Percentiles rank a stretch among this genome's conserved stretches.
phyloP scores from a whole-genome alignment of 2,113 vertebrate species.

The Catharus minimus region DNA sequence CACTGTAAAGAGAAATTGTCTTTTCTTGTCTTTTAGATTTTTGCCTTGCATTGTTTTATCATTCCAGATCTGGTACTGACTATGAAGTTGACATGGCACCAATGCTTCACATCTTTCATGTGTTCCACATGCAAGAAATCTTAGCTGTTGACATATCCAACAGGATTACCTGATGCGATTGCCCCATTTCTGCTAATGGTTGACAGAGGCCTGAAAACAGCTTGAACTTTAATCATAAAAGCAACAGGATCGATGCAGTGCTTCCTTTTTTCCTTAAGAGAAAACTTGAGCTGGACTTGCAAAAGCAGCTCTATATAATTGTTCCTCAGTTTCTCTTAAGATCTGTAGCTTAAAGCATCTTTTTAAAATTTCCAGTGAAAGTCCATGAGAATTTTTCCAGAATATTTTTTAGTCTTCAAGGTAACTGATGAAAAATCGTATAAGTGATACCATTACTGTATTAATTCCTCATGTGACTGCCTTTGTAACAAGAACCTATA shows the following conservation, averaged over 20 bases:
- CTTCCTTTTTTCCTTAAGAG: background rate
- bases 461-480: background rate
- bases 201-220: background rate
- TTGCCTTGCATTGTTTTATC: background rate
- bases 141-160: background rate
- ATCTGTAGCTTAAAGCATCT: background rate
- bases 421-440: background rate
- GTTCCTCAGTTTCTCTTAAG: background rate
- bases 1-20: background rate
- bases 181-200: background rate
- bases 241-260: background rate
- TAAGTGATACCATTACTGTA: fast-evolving
- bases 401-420: background rate
- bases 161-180: background rate
- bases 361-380: background rate
- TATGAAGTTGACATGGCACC: fast-evolving
- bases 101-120: background rate
- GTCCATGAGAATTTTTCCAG: background rate
- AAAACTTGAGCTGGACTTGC: background rate
- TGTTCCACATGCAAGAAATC: background rate
- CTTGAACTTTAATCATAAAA: background rate
- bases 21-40: background rate
- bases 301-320: background rate
- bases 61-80: background rate
- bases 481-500: background rate